Evolutionary conservation across 2,113 vertebrate genomes (phyloP).

Genomic region (Chionodraco myersi): DNA sequence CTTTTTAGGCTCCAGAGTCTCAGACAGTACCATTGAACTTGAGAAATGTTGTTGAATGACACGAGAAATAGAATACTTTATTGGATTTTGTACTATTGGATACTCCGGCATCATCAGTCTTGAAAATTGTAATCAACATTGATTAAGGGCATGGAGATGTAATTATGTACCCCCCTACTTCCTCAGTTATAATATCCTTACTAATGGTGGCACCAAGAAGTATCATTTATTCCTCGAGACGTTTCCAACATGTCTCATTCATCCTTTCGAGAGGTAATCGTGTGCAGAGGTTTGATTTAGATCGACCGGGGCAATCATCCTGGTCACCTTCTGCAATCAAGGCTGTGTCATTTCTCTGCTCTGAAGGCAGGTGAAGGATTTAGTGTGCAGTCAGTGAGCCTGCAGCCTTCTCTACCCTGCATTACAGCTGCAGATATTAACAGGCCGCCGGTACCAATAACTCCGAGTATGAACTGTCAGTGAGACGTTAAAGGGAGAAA

Average conservation of each 20-base stretch:
- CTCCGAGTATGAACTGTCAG: constrained; percentile 48
- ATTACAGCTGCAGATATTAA: constrained; percentile 63
- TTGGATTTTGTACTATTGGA: constrained; percentile 57
- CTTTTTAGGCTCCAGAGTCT: constrained; percentile 44
- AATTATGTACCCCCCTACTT: constrained; percentile 50
- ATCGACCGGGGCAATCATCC: constrained; percentile 60
- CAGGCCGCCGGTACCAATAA: constrained; percentile 53
- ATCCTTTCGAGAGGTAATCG: constrained; percentile 59
- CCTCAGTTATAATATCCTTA: constrained; percentile 32
- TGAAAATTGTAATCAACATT: constrained; percentile 49
- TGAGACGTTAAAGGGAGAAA: constrained; percentile 58
- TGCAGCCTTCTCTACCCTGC: constrained; percentile 39
- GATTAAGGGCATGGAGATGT: constrained; percentile 52
- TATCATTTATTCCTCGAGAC: constrained; percentile 56
- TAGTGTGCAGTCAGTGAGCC: constrained; percentile 46
- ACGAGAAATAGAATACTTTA: constrained; percentile 47
- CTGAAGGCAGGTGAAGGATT: constrained; percentile 54
- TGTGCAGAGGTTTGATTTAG: constrained; percentile 59
- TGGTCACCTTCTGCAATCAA: constrained; percentile 57
- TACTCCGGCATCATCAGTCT: constrained; percentile 42
- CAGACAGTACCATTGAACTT: constrained; percentile 31
- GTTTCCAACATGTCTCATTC: constrained; percentile 41
- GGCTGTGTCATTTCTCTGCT: constrained; percentile 57
- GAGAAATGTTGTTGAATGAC: constrained; percentile 37
- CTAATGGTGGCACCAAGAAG: constrained; percentile 42